A percentile compares a stretch with the other conserved stretches of the same genome.
These are phyloP conservation scores for Lamprotornis superbus DNA, from an alignment of 2,113 vertebrate genomes.

Conservation along the genomic window DNA sequence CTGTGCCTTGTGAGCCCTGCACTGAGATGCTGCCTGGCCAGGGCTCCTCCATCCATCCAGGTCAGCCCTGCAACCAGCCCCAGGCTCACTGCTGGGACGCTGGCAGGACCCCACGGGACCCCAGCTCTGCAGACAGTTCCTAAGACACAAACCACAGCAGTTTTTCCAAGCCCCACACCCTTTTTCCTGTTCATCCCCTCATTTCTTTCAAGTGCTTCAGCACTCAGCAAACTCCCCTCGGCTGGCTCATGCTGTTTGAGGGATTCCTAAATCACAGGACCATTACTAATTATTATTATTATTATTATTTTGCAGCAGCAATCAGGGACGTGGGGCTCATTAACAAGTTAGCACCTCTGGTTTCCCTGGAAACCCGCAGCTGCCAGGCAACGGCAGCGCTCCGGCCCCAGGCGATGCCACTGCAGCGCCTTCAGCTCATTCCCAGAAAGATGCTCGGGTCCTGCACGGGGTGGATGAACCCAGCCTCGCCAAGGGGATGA, in stretches of 20 bases:
- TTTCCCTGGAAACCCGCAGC: constrained; percentile 76
- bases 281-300: constrained; percentile 67
- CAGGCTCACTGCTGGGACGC: not conserved
- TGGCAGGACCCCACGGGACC: not conserved
- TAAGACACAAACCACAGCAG: not conserved
- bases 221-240: not conserved
- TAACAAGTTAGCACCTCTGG: constrained; percentile 77
- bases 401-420: constrained; percentile 17
- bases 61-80: not conserved
- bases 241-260: constrained; percentile 15
- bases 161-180: not conserved
- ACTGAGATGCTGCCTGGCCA: not conserved
- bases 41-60: not conserved
- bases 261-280: constrained; percentile 46
- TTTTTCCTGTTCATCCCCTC: not conserved
- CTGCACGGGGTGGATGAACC: not conserved
- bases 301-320: constrained; percentile 70
- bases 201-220: not conserved
- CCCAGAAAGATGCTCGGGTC: not conserved
- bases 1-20: not conserved
- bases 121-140: not conserved
- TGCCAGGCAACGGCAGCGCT: constrained; percentile 74
- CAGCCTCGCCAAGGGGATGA: not conserved
- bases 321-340: constrained; percentile 66
- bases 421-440: not conserved